Conservation (phyloP, 2,113 vertebrate genomes). For the Gorsachius goisagi region DNA sequence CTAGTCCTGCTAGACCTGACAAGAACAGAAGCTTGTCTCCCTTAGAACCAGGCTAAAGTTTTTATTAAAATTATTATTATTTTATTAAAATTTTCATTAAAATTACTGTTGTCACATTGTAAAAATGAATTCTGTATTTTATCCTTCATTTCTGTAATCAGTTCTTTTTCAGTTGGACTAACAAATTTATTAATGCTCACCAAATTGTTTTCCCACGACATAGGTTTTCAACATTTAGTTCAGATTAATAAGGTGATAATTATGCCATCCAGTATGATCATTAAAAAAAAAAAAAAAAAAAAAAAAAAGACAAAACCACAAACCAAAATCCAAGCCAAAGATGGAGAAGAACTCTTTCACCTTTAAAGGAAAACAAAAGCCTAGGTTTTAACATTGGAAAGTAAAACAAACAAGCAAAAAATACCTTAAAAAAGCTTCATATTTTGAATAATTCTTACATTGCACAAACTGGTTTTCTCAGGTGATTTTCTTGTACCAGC, state of each 20-base stretch:
- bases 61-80: too few relatives aligned
- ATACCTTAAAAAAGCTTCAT: not conserved
- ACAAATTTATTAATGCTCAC: not conserved
- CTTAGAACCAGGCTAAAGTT: not conserved
- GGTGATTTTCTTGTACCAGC: accelerated
- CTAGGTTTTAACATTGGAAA: not conserved
- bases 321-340: not conserved
- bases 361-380: not conserved
- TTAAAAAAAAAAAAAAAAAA: not conserved
- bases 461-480: not conserved
- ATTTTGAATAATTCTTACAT: not conserved
- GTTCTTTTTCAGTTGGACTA: not conserved
- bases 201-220: not conserved
- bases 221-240: not conserved
- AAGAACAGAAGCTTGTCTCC: not conserved
- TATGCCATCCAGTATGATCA: not conserved
- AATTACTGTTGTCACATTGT: not conserved
- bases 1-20: not conserved
- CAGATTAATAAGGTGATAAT: not conserved
- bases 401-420: not conserved
- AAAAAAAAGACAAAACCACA: not conserved
- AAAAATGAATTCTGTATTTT: not conserved
- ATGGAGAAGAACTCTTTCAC: not conserved
- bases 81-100: too few relatives aligned
- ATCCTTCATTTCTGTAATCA: not conserved